Base-by-base conservation (phyloP, 2,113 vertebrate genomes). In the Eleginops maclovinus region DNA sequence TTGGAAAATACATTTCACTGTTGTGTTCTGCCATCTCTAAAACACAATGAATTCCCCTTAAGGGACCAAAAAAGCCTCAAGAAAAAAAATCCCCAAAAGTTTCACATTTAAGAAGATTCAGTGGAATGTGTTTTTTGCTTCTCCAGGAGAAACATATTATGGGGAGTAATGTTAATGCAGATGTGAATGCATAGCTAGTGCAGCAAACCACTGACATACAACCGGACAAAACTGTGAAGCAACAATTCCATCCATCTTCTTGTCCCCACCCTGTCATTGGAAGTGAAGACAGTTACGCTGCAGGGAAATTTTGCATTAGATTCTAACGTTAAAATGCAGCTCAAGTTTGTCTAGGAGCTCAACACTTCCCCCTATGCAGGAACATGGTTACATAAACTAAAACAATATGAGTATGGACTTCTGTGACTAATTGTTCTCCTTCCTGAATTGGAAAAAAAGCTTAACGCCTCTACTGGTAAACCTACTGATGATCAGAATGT, bases 211-310 rank as follows among this genome's bases (percentile, higher is more conserved):
- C 16, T 21, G 21, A n/a, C 59, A 41, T 15, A 8, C 28, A n/a
- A 10, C 50, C 50, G 9, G 46, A 2, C 28, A n/a, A 5, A 41
- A 14, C 19, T 51, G 54, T 43, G 43, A 14, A 50, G 21, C 19
- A 47, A 2, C 9, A 69, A 16, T 44, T 47, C 16, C 54, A 50
- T 72, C 61, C 56, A 67, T 61, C 53, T 21, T 49, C 17, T 31
- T 36, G 41, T 80, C 43, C 50, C 72, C 12, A 6, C n/a, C 28
- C 14, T 72, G 60, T 75, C 54, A 65, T 3, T 41, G 62, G 31
- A 58, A 60, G 71, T 31, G 44, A 54, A 13, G 56, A 55, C 56
- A 69, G 21, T 28, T 17, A 21, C 54, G 21, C 63, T 47, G 47
- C 49, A 54, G 41, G 41, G 15, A 24, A 67, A 36, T 40, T 15